Percentiles rank a stretch among this genome's conserved stretches.
phyloP scores from a whole-genome alignment of 2,113 vertebrate species.

The Tretioscincus oriximinensis region DNA sequence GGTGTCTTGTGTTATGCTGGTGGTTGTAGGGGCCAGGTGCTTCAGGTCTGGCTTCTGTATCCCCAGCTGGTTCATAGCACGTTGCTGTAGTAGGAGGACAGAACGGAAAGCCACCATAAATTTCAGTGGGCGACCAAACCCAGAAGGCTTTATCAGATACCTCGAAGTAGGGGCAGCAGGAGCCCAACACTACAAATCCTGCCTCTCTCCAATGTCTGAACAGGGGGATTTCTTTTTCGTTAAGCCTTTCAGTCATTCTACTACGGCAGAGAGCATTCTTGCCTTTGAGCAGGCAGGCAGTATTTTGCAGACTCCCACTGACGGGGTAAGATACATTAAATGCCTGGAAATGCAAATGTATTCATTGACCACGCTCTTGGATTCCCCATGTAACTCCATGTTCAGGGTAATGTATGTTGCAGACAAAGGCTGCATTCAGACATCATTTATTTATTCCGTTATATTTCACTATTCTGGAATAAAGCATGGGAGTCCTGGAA shows the following conservation, averaged over 20 bases:
- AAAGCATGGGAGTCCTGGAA: no score
- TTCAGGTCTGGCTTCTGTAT: slow-evolving; percentile 64
- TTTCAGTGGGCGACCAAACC: slow-evolving; percentile 84
- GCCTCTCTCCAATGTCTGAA: slow-evolving; percentile 85
- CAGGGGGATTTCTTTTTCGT: slow-evolving; percentile 89
- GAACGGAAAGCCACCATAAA: slow-evolving; percentile 77
- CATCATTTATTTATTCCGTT: no score
- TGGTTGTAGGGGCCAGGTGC: slow-evolving; percentile 77
- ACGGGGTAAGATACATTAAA: slow-evolving; percentile 64
- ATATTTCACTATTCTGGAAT: no score
- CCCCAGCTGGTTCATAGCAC: slow-evolving; percentile 60
- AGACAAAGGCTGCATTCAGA: no score
- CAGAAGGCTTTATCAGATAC: slow-evolving; percentile 87
- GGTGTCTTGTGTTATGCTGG: slow-evolving; percentile 79
- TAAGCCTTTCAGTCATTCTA: slow-evolving; percentile 78
- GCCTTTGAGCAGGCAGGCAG: slow-evolving; percentile 66
- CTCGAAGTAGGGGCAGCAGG: slow-evolving; percentile 85
- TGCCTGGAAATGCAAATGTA: neutral
- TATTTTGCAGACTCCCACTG: slow-evolving; percentile 62
- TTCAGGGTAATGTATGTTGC: neutral
- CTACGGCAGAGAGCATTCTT: slow-evolving; percentile 67
- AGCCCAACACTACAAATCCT: slow-evolving; percentile 82
- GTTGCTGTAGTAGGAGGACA: slow-evolving; percentile 76
- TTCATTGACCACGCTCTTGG: neutral
- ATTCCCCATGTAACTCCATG: neutral